Evolutionary conservation across 2,113 vertebrate species (phyloP).

Genomic region (Campylomormyrus numenius): DNA sequence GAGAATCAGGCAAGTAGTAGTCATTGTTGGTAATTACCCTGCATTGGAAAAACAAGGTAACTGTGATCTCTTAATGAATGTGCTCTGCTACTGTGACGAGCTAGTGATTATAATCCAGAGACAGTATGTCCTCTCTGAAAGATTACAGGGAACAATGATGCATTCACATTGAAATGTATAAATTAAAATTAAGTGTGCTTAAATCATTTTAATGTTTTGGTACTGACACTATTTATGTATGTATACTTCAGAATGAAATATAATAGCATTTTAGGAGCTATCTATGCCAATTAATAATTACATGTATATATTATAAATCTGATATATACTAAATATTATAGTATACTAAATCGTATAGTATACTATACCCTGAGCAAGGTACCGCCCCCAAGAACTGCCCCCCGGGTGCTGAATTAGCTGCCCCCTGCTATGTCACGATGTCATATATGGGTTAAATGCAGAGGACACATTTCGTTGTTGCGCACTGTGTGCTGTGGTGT

Average conservation of each 20-base stretch:
- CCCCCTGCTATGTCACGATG: too few species aligned
- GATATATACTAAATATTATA: not conserved
- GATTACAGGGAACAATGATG: not conserved
- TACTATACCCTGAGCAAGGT: too few species aligned
- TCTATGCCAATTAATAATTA: constrained; percentile 2
- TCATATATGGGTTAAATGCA: too few species aligned
- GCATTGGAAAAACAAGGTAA: constrained; percentile 29
- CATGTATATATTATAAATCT: not conserved
- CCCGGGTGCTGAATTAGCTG: too few species aligned
- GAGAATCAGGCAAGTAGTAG: constrained; percentile 22
- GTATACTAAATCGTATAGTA: not conserved
- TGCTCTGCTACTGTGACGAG: constrained; percentile 1
- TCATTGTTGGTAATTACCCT: constrained; percentile 24
- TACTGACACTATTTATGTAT: not conserved
- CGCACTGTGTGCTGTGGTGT: too few species aligned
- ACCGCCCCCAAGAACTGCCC: too few species aligned
- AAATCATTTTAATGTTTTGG: not conserved
- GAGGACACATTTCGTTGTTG: too few species aligned
- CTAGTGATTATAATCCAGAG: constrained; percentile 30
- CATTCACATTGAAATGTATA: not conserved
- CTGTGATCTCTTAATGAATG: constrained; percentile 24
- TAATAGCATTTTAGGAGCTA: not conserved
- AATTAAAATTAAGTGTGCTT: not conserved
- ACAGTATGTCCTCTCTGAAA: not conserved
- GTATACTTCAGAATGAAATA: not conserved